These are phyloP conservation scores for Psophia crepitans DNA, from an alignment of 2,113 vertebrate genomes.

Conservation along the genomic window DNA sequence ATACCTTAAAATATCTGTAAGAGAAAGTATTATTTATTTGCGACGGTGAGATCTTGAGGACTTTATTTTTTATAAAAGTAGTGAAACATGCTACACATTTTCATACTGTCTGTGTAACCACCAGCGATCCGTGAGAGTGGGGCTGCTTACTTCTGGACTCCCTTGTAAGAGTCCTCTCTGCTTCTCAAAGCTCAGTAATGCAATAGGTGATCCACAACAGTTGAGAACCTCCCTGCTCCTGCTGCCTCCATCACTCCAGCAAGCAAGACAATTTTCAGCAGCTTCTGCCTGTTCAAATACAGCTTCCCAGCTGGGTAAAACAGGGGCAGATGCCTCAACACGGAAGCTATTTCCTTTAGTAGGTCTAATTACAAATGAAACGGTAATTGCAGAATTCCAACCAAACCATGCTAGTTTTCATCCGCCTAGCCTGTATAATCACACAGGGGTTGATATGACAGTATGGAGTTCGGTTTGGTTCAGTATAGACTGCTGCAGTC, in stretches of 20 bases:
- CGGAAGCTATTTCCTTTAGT: not conserved
- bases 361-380: not conserved
- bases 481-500: not conserved
- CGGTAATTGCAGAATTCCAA: not conserved
- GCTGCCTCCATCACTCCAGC: not conserved
- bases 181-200: not conserved
- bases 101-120: not conserved
- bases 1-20: not conserved
- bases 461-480: not conserved
- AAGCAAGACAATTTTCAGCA: not conserved
- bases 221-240: not conserved
- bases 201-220: not conserved
- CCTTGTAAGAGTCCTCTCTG: not conserved
- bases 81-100: not conserved
- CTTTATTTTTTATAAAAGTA: not conserved
- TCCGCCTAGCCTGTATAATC: not conserved
- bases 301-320: not conserved
- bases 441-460: not conserved
- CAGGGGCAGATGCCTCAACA: not conserved
- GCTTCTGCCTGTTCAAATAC: not conserved
- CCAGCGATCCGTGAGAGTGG: fast-evolving
- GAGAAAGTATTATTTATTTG: not conserved
- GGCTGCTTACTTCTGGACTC: not conserved
- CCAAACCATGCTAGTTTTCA: not conserved
- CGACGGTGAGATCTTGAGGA: not conserved